These are phyloP conservation scores for Formica aserva DNA, from an alignment of 2,888 invertebrate genomes.

Conservation along the genomic window DNA sequence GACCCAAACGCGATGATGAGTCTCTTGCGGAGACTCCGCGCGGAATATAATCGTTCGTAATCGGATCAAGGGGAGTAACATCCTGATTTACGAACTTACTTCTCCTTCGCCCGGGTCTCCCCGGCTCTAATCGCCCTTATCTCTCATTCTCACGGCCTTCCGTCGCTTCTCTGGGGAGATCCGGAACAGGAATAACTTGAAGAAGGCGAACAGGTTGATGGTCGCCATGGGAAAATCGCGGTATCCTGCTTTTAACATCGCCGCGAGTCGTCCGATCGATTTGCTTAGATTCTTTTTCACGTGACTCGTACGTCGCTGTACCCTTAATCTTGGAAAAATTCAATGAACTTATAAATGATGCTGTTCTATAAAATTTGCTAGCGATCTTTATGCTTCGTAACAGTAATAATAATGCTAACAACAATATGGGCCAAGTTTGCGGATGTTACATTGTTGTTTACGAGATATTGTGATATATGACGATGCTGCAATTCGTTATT, in stretches of 20 bases:
- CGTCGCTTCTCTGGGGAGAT: conserved; percentile 25
- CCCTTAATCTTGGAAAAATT: background rate
- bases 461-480: conserved; percentile 46
- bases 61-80: conserved; percentile 71
- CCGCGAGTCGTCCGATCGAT: conserved; percentile 22
- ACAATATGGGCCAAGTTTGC: conserved; percentile 23
- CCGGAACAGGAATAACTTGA: conserved; percentile 39
- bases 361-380: background rate
- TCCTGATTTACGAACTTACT: conserved; percentile 73
- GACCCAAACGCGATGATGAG: conserved; percentile 26
- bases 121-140: conserved; percentile 57
- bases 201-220: conserved; percentile 42
- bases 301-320: background rate
- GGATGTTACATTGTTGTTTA: conserved; percentile 53
- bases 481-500: conserved; percentile 57
- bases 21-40: conserved; percentile 59
- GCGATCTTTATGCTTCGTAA: conserved; percentile 8
- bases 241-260: conserved; percentile 6
- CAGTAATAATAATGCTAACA: conserved; percentile 14
- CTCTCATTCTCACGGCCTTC: conserved; percentile 52
- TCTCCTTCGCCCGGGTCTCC: conserved; percentile 31
- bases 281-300: conserved; percentile 23
- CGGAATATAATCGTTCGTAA: conserved; percentile 71
- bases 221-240: conserved; percentile 38
- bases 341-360: conserved; percentile 6